Conservation (phyloP, 2,797 vertebrate genomes). For the Crenuchus spilurus region DNA sequence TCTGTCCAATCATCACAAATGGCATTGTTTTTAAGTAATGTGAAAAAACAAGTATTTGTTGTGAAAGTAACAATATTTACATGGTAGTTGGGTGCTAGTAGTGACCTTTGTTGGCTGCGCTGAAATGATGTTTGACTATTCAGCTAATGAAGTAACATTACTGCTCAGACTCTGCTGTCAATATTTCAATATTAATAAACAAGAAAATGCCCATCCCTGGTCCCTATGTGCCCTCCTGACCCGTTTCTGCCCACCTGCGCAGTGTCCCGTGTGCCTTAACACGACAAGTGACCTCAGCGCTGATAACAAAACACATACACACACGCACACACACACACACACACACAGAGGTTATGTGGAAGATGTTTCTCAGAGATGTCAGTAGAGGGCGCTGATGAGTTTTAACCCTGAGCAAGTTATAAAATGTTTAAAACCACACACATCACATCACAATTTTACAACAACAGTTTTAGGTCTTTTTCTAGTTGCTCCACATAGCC, state of each 20-base stretch:
- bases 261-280: slow-evolving; percentile 60
- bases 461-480: neutral
- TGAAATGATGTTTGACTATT: no score
- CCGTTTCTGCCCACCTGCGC: slow-evolving; percentile 5
- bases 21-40: no score
- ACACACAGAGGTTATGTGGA: neutral
- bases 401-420: no score
- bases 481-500: no score
- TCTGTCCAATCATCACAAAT: no score
- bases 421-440: neutral
- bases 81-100: no score
- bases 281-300: slow-evolving; percentile 54
- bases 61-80: no score
- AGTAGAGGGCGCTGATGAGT: neutral
- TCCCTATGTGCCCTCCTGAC: slow-evolving; percentile 4
- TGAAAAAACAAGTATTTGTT: no score
- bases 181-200: neutral
- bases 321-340: slow-evolving; percentile 33
- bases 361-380: neutral
- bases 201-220: neutral
- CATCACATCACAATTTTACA: neutral
- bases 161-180: neutral
- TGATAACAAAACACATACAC: slow-evolving; percentile 32
- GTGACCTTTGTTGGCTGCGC: no score
- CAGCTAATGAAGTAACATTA: neutral